Evolutionary conservation across 2,888 invertebrate species (phyloP), one percentile per base, ranked within the genome.

Genomic region (Erpobdella octoculata): DNA sequence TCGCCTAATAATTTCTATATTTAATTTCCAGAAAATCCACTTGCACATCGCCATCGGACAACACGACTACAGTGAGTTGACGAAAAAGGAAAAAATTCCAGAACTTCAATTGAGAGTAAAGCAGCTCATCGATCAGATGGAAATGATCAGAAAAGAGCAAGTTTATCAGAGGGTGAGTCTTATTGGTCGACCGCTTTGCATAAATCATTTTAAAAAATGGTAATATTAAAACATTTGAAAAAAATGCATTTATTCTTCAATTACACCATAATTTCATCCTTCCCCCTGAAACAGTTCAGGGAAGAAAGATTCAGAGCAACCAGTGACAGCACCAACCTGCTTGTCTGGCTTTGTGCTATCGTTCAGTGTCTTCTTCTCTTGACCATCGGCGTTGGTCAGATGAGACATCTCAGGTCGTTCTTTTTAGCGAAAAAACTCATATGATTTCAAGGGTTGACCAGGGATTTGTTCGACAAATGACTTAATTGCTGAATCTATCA

Each of bases 401-500:
- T 98, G 95, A 89, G 89, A 80, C 98, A 98, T 87, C 87, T 98
- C 77, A 97, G 97, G 87, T 92, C 92, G 80, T 98, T 98, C 88
- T 99, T 98, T 81, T 96, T 98, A 85, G 97, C 97, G 37, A 98
- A 98, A 86, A 98, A 98, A 41, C n/a, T n/a, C n/a, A n/a, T n/a
- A n/a, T n/a, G n/a, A n/a, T n/a, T n/a, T n/a, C n/a, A n/a, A n/a
- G n/a, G n/a, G n/a, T n/a, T n/a, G n/a, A n/a, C n/a, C n/a, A n/a
- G n/a, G n/a, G n/a, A n/a, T n/a, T n/a, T n/a, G n/a, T n/a, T n/a
- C n/a, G n/a, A n/a, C n/a, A n/a, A n/a, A n/a, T n/a, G n/a, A n/a
- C n/a, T n/a, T n/a, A n/a, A n/a, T n/a, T n/a, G n/a, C n/a, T n/a
- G n/a, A n/a, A n/a, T n/a, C n/a, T n/a, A n/a, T n/a, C n/a, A n/a